Base-by-base conservation (phyloP, 2,113 vertebrate species). In the Verasper variegatus region DNA sequence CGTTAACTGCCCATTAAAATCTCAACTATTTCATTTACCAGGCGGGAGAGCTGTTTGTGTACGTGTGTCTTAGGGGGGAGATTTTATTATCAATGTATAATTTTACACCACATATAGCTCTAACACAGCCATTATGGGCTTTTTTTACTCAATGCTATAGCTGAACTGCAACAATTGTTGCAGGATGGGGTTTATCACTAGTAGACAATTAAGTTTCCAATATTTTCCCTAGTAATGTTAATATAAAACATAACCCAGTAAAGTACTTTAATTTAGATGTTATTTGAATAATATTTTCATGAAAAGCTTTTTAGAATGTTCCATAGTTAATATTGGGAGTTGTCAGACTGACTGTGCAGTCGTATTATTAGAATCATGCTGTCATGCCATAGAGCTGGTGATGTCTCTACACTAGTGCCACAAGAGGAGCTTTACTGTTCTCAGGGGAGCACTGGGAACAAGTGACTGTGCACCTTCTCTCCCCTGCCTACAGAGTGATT, bases 1-100 rank as follows among this genome's bases (percentile, higher is more conserved):
- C 74, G 81, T 91, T 91, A 91, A 89, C 81, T 74, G 78, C 68
- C 63, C 86, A 94, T 87, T 92, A 87, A 91, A 88, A 85, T 69
- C 72, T 78, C 89, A 81, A 89, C 86, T 86, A 87, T 88, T 90
- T 84, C 75, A 89, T 91, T 86, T 82, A 78, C 15, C 84, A 78
- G 79, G 70, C 24, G 60, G 86, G 79, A 82, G 79, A 71, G 74
- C 77, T 61, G 74, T 64, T 56, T 77, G 64, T 69, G 49, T 83
- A 23, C 54, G 61, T 65, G 72, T 65, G 72, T 70, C 72, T 66
- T 47, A 71, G 73, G 59, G n/a, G 74, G 42, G 14, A 6, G 18
- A 65, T 58, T 62, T 74, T 77, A 71, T 78, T 71, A 82, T 69
- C 40, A 76, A 76, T 74, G 66, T 66, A 76, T 18, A 68, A 42